Evolutionary conservation across 2,113 vertebrate species (phyloP).

Genomic region (Hipposideros armiger): DNA sequence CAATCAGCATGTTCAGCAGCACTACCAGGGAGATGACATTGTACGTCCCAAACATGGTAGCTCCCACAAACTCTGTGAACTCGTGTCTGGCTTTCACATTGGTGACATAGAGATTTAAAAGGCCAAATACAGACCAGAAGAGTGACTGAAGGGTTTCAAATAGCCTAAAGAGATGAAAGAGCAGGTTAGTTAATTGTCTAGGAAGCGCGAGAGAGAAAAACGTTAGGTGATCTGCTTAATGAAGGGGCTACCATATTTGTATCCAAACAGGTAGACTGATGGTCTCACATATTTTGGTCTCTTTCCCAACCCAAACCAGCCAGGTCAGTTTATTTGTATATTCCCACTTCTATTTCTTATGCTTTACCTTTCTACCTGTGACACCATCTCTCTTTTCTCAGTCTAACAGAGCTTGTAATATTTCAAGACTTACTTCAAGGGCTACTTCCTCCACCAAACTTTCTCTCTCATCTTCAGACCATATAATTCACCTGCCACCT

Average conservation of each 20-base stretch:
- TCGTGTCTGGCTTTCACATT: constrained; percentile 93
- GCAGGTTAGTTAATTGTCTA: constrained; percentile 31
- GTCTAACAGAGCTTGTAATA: background rate
- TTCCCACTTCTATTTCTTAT: constrained; percentile 7
- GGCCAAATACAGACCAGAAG: constrained; percentile 99
- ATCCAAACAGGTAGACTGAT: background rate
- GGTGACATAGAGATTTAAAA: constrained; percentile 97
- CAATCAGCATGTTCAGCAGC: constrained; percentile 98
- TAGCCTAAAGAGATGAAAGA: constrained; percentile 88
- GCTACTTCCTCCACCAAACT: background rate
- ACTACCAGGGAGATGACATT: constrained; percentile 99
- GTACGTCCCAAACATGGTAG: constrained; percentile 99
- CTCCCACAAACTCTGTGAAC: constrained; percentile 98
- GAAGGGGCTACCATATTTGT: background rate
- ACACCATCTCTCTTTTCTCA: background rate
- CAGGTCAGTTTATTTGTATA: background rate
- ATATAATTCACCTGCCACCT: background rate
- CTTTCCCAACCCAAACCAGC: background rate
- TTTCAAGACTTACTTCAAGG: constrained; percentile 18
- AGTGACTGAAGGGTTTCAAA: constrained; percentile 98
- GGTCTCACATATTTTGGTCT: background rate
- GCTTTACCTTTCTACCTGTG: constrained; percentile 11
- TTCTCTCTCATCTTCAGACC: constrained; percentile 39
- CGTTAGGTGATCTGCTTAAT: background rate
- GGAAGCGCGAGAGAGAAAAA: constrained; percentile 40